Conservation (phyloP, 2,797 vertebrate species). For the Petrocephalus schoutedeni region DNA sequence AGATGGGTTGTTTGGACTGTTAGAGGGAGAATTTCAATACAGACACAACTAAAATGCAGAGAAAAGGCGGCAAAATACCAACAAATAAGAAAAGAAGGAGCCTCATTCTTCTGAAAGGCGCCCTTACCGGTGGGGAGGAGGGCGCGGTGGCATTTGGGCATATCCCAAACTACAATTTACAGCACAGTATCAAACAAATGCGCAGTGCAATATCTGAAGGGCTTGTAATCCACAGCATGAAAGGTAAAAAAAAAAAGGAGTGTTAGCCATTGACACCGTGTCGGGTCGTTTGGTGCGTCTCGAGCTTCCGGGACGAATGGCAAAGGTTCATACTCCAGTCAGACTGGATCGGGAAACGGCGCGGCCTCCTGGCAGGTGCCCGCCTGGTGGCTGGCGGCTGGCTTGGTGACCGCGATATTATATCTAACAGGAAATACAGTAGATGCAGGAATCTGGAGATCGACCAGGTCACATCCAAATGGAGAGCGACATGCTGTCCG, state of each 20-base stretch:
- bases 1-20: background rate
- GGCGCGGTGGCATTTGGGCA: background rate
- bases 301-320: background rate
- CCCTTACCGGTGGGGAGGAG: background rate
- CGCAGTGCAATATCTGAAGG: background rate
- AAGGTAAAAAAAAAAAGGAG: background rate
- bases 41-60: background rate
- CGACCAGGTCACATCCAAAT: background rate
- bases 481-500: background rate
- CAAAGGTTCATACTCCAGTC: background rate
- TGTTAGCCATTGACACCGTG: background rate
- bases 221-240: background rate
- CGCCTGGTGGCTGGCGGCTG: slow-evolving; percentile 25
- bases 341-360: background rate
- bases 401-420: background rate
- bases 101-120: background rate
- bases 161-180: background rate
- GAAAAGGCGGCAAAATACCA: background rate
- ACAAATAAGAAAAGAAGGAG: background rate
- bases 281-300: background rate
- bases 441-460: background rate
- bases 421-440: background rate
- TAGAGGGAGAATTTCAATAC: background rate
- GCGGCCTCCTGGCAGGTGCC: background rate
- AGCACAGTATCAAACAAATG: background rate